Percentiles rank a stretch among this genome's conserved stretches.
These are phyloP conservation scores for Neoitamus cyanurus DNA, from an alignment of 2,888 invertebrate genomes.

Conservation along the genomic window DNA sequence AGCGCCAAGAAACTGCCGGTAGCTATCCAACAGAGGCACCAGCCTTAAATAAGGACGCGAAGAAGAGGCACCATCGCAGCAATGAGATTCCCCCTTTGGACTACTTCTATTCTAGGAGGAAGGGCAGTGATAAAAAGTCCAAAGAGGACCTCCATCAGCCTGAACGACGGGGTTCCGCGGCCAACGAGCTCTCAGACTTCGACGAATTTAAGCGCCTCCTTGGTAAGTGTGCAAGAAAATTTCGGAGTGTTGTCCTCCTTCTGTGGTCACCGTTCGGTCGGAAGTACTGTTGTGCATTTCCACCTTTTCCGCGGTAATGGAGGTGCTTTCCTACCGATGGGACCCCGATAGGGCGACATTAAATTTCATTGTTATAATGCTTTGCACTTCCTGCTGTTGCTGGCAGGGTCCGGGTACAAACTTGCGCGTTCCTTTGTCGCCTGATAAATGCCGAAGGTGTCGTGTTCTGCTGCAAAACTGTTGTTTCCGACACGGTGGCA, in stretches of 20 bases:
- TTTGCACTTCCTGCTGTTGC: slow-evolving; percentile 4
- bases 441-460: slow-evolving; percentile 13
- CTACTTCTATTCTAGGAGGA: neutral
- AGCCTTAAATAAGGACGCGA: neutral
- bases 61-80: neutral
- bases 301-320: slow-evolving; percentile 8
- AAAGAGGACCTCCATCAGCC: neutral
- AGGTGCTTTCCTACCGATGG: slow-evolving; percentile 12
- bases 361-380: slow-evolving; percentile 38
- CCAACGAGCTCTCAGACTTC: neutral
- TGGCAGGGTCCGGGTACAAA: neutral
- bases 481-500: slow-evolving; percentile 5
- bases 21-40: neutral
- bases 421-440: neutral
- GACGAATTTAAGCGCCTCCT: slow-evolving; percentile 5
- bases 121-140: neutral
- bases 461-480: slow-evolving; percentile 9
- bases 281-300: slow-evolving; percentile 22
- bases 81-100: neutral
- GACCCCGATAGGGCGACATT: slow-evolving; percentile 8
- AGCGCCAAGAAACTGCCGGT: neutral
- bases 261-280: neutral
- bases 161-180: neutral
- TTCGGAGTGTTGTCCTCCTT: neutral
- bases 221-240: neutral